Conservation (phyloP, 2,113 vertebrate genomes). For the Mionectes macconnelli region DNA sequence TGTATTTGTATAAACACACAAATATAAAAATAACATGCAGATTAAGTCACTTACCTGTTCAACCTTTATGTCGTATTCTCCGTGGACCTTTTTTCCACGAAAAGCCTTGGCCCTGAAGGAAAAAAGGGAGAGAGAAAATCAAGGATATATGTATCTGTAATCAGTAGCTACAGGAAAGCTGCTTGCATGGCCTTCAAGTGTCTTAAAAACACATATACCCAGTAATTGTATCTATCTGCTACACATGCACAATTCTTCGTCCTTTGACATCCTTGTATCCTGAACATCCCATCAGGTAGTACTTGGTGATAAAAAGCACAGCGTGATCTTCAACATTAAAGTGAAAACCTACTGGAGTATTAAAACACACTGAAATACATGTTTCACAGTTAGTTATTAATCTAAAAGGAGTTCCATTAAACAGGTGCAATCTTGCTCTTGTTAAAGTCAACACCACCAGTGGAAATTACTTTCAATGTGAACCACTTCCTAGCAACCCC, state of each 20-base stretch:
- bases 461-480: background rate
- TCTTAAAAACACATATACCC: background rate
- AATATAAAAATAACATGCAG: background rate
- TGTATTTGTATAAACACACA: background rate
- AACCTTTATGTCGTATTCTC: conserved; percentile 93
- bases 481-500: background rate
- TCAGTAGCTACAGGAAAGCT: background rate
- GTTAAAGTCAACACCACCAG: background rate
- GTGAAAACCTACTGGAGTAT: background rate
- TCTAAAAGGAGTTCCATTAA: background rate
- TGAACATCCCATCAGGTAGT: background rate
- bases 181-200: background rate
- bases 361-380: background rate
- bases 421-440: background rate
- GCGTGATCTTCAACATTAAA: background rate
- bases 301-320: background rate
- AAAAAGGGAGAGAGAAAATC: background rate
- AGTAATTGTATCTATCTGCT: background rate
- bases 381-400: background rate
- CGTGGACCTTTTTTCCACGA: conserved; percentile 92
- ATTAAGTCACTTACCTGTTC: conserved; percentile 84
- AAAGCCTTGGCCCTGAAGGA: conserved; percentile 90
- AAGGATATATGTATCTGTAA: background rate
- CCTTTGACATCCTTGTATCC: background rate
- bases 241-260: background rate